Base-by-base conservation (phyloP, 2,888 invertebrate species). In the Apamea sordens region DNA sequence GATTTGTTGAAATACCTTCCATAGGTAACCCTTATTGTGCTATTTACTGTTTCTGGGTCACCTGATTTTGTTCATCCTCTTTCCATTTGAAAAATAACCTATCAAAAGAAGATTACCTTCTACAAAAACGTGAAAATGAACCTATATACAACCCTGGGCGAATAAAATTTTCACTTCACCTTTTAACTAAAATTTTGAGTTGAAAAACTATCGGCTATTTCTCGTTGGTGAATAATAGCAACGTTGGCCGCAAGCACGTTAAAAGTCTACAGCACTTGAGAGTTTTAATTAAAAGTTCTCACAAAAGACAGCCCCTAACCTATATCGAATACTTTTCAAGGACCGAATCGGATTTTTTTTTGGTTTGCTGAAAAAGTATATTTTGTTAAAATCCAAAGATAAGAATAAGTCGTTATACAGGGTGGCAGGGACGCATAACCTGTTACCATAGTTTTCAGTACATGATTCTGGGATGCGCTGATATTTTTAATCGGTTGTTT, bases 231-330 rank as follows among this genome's bases (percentile, higher is more conserved):
- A 84, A 85, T 82, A 89, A 89, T 82, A 80, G 73, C 73, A 81
- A 75, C 80, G 75, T 78, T 76, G 71, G 64, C 85, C 88, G 75
- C 86, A 80, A 86, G 78, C 89, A 92, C 86, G 89, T 90, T 92
- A 88, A 84, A 86, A 89, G 86, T 90, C 88, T 56, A 76, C 71
- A 75, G 82, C 84, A 86, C 77, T 89, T 86, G 77, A n/a, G 76
- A 86, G 81, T 87, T 91, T 90, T 92, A 92, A 92, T 92, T 92
- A 92, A 92, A 93, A 91, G 84, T 91, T 91, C 81, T 78, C 50
- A 89, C 84, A 89, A 89, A 89, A 90, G 90, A 89, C 87, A 82
- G 67, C 71, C 72, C 56, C 76, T 80, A 75, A 86, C 82, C 82
- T 82, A 84, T 76, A 88, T 87, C 76, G 76, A 84, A 86, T 79